Conservation (phyloP, 2,888 invertebrate genomes). For the Rhamphomyia laevipes region DNA sequence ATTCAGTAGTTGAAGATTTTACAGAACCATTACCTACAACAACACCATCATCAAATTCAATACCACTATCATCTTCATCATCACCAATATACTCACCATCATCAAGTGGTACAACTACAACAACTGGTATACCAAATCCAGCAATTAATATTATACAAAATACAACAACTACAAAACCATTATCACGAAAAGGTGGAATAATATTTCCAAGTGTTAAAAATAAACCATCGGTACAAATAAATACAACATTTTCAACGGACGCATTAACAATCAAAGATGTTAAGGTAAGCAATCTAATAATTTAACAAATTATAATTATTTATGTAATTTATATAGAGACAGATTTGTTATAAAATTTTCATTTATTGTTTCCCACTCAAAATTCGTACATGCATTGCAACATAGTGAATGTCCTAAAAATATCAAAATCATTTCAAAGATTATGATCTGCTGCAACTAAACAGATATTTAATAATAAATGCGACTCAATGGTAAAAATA, state of each 20-base stretch:
- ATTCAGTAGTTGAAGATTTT: conserved; percentile 33
- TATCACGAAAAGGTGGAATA: conserved; percentile 62
- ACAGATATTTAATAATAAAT: too few species aligned
- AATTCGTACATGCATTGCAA: too few species aligned
- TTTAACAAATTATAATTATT: too few species aligned
- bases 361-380: too few species aligned
- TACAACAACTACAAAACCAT: conserved; percentile 29
- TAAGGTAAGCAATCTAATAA: conserved; percentile 67
- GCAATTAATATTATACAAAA: conserved; percentile 15
- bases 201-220: conserved; percentile 88
- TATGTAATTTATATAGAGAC: too few species aligned
- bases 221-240: conserved; percentile 67
- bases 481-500: too few species aligned
- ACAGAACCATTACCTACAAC: conserved; percentile 31
- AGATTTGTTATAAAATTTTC: too few species aligned
- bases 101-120: conserved; percentile 11
- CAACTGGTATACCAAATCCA: conserved; percentile 17
- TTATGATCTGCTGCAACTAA: too few species aligned
- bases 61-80: conserved; percentile 32
- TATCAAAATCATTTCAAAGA: too few species aligned
- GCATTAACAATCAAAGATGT: conserved; percentile 67
- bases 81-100: conserved; percentile 14
- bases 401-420: too few species aligned
- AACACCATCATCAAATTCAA: conserved; percentile 24
- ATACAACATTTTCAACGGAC: conserved; percentile 72